Percentiles rank a stretch among this genome's conserved stretches.
phyloP scores from a whole-genome alignment of 2,113 vertebrate species.

The Rynchops niger region DNA sequence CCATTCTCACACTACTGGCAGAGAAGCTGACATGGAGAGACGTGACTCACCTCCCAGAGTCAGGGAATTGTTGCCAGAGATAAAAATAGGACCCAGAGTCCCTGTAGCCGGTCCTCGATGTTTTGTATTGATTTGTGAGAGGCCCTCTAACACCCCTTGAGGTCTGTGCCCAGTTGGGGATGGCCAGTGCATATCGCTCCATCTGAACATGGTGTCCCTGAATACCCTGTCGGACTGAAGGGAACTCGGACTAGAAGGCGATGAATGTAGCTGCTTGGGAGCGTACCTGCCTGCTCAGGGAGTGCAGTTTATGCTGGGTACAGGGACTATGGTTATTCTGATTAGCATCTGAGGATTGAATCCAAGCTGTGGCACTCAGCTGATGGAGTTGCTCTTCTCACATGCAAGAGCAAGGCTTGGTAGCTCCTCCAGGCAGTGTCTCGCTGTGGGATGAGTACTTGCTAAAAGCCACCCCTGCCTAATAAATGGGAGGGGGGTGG shows the following conservation, averaged over 20 bases:
- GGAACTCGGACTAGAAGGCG: not conserved
- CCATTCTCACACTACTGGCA: not conserved
- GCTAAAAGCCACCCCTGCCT: not conserved
- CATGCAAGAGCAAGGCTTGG: not conserved
- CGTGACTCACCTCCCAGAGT: rapidly evolving
- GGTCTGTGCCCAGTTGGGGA: not conserved
- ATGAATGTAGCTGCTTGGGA: not conserved
- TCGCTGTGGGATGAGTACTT: not conserved
- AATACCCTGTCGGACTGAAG: not conserved
- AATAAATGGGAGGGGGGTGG: not conserved
- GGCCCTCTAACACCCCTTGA: not conserved
- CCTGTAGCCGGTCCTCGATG: not conserved
- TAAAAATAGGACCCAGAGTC: not conserved
- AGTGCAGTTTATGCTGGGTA: not conserved
- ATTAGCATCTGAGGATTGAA: not conserved
- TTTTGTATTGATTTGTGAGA: not conserved
- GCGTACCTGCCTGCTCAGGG: not conserved
- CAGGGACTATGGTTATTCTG: not conserved
- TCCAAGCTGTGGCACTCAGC: not conserved
- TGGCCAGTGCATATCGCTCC: not conserved
- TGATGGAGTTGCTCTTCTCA: not conserved
- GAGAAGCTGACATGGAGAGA: not conserved
- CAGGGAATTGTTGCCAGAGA: not conserved
- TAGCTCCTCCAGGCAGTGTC: not conserved
- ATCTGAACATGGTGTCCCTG: not conserved